A percentile compares a stretch with the other conserved stretches of the same genome.
phyloP scores from a whole-genome alignment of 2,888 invertebrate genomes.

The Tenthredo mesomela region DNA sequence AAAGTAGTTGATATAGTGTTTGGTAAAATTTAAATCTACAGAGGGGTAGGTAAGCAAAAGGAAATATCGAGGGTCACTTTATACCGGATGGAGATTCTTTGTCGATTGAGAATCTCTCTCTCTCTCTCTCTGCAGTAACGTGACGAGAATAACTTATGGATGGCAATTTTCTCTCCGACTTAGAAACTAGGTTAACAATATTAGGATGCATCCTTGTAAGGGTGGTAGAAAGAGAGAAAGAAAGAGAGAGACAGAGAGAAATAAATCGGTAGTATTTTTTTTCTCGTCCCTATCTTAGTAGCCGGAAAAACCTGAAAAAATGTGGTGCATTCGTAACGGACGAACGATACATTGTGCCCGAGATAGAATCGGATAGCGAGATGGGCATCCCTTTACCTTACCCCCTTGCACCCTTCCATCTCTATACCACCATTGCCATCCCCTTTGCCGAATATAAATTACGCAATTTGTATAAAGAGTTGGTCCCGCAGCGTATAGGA shows the following conservation, averaged over 20 bases:
- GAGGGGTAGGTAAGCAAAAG: background rate
- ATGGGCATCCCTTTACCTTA: conserved; percentile 39
- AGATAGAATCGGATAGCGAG: conserved; percentile 52
- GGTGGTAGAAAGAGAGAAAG: background rate
- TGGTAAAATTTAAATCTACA: background rate
- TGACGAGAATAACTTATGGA: conserved; percentile 35
- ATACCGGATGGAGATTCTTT: conserved; percentile 8
- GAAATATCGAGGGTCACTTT: conserved; percentile 21
- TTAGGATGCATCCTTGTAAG: conserved; percentile 32
- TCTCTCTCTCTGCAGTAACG: background rate
- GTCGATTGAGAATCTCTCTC: conserved; percentile 7
- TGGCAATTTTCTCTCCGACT: conserved; percentile 4
- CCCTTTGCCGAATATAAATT: conserved; percentile 45
- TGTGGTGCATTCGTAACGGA: conserved; percentile 55
- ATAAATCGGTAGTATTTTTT: conserved; percentile 27
- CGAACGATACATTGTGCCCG: conserved; percentile 52
- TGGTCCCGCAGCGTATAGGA: background rate
- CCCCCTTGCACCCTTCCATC: background rate
- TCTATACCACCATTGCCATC: conserved; percentile 8
- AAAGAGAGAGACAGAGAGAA: background rate
- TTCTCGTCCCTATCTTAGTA: conserved; percentile 28
- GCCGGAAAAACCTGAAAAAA: conserved; percentile 50
- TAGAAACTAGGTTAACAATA: conserved; percentile 43
- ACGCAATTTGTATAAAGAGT: conserved; percentile 53
- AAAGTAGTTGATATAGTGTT: background rate